Conservation (phyloP, 2,797 vertebrate species). For the Graptemys geographica region DNA sequence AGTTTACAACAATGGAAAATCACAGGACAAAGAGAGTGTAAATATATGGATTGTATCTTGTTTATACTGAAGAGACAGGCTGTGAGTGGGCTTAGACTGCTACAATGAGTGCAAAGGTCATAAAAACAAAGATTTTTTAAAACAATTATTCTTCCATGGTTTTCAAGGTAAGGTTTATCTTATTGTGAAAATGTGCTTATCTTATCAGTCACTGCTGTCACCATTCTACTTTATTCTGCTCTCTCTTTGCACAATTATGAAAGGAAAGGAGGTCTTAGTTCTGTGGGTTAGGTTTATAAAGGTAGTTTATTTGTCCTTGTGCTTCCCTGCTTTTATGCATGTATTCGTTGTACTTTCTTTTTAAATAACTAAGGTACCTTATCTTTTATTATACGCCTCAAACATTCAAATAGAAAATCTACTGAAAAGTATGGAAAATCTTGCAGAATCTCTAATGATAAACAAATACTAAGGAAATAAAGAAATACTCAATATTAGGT, state of each 20-base stretch:
- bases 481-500: neutral
- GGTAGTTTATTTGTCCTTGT: neutral
- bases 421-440: neutral
- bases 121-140: neutral
- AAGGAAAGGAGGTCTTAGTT: neutral
- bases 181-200: neutral
- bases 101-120: neutral
- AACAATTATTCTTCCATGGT: conserved; percentile 13
- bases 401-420: neutral
- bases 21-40: conserved; percentile 1
- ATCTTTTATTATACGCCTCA: fast-evolving
- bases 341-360: neutral
- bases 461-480: neutral
- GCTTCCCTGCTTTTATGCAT: neutral
- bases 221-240: neutral
- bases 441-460: neutral
- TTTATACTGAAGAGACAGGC: conserved; percentile 18
- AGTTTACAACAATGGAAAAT: neutral
- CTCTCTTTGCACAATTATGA: neutral
- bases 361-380: neutral
- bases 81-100: neutral
- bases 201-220: conserved; percentile 14
- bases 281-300: neutral
- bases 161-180: conserved; percentile 15
- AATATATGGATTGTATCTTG: neutral